Evolutionary conservation across 2,113 vertebrate genomes (phyloP), one percentile per base, ranked within the genome.

Genomic region (Heterotis niloticus): DNA sequence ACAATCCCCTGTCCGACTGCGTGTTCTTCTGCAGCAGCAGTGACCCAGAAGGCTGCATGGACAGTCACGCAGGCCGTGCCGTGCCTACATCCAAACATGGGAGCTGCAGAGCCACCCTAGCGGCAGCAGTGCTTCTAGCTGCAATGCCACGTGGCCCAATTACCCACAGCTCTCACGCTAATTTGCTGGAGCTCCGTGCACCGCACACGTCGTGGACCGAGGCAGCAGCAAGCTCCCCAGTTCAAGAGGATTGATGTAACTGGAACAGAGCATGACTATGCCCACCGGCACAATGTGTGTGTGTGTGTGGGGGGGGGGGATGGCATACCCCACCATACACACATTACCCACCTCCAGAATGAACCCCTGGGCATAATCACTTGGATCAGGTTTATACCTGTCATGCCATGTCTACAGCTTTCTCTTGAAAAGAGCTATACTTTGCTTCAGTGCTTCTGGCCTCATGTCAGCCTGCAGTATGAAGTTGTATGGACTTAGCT

Each of bases 171-270:
- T 44, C 77, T 54, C 54, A 34, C 13, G 12, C 66, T 70, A 60
- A 78, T 78, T 44, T 60, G 24, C 66, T 18, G 11, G 54, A 24
- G 52, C 26, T 69, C 24, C 11, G 16, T 44, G 34, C 54, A n/a
- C 12, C n/a, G 54, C 18, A 5, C 34, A n/a, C 52, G 10, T 26
- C 12, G 23, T 51, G 64, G 17, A 51, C 24, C 0, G 64, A 4
- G 14, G 9, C 64, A 1, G 64, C 17, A 34, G 62, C 0, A n/a
- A 13, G 10, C 5, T 5, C 56, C 34, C 26, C 28, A 14, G 16
- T 78, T 0, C 5, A n/a, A 20, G 54, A 60, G 66, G 77, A 79
- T 68, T 56, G 24, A 54, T 75, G 59, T 75, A 65, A 71, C 51
- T 11, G 13, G 64, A 68, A 77, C 18, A 9, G 59, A 75, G 20